Base-by-base conservation (phyloP, 2,888 invertebrate species). In the Drosophila putrida region DNA sequence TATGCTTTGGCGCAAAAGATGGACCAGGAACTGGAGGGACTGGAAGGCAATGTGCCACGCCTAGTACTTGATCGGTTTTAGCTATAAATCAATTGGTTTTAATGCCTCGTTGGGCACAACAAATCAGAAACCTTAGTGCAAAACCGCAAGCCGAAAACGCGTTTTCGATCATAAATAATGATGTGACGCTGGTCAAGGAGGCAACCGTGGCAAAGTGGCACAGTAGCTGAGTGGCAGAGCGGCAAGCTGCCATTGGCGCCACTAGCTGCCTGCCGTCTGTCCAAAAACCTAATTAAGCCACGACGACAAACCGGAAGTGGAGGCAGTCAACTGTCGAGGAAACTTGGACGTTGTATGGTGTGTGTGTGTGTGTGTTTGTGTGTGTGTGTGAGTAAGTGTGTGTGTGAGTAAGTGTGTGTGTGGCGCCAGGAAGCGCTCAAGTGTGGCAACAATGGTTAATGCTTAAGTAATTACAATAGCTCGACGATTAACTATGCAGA, bases 401-500 rank as follows among this genome's bases (percentile, higher is more conserved):
- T 31, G 31, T 31, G 51, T 28, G 31, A 4, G n/a, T 41, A 10
- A 39, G 20, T 28, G 10, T 53, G 41, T 44, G 43, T 36, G 44
- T 68, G 81, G 73, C 70, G 70, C 72, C 75, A 83, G 70, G 69
- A 72, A 67, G 70, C 75, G 89, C 88, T 85, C 90, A 79, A 86
- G 87, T 83, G 88, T 78, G 74, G 80, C 83, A 80, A 75, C 75
- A 79, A 76, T 84, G 89, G 88, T 86, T 86, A 88, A 86, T 86
- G 86, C 87, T 78, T 82, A 89, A 89, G 88, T 88, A 89, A 89
- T 89, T 86, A 89, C 83, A 89, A 78, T 82, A 86, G 71, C 80
- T 69, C 69, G 73, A 71, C 89, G 83, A 85, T 89, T 85, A 89
- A 85, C 89, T 88, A 87, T 82, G 89, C 88, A 78, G 64, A 59